Base-by-base conservation (phyloP, 2,888 invertebrate species). In the Cantharis nigra region DNA sequence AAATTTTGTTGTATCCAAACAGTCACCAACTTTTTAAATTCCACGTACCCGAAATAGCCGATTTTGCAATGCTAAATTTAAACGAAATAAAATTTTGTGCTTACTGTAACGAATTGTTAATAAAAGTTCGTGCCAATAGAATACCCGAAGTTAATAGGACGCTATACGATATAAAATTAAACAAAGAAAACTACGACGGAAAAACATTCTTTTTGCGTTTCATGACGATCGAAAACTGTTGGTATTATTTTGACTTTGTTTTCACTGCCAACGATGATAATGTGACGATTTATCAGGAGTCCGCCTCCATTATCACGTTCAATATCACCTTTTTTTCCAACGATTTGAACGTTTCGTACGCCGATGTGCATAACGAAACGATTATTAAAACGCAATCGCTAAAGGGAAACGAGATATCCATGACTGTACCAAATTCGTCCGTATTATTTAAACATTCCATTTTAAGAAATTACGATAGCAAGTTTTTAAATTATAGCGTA, bases 201-300 rank as follows among this genome's bases (percentile, higher is more conserved):
- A 74, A 72, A 23, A 65, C 30, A 1, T 74, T 71, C 28, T 64
- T n/a, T 7, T 67, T 75, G 9, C 63, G 72, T 18, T 75, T 74
- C 72, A 65, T 33, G 79, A 91, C 92, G 0, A 88, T 91, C 78
- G 91, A 92, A 14, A 90, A 88, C 79, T 86, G 90, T 3, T 92
- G 92, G 92, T 92, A 93, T 86, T 93, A 92, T 83, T 88, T 92
- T 4, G 86, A 88, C 62, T 84, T 91, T 63, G 83, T 84, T 79
- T 89, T 84, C 33, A 75, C 23, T 1, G 74, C 16, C 9, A 63
- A 71, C 16, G 26, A 49, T 20, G 33, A 14, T 7, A 26, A 67
- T 18, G 65, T 14, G 9, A 23, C 16, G n/a, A 23, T 49, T 16
- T 16, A 30, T 9, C 13, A 13, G 10, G 62, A 75, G 13, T 30